Evolutionary conservation across 2,797 vertebrate genomes (phyloP).

Genomic region (Darevskia nairensis): DNA sequence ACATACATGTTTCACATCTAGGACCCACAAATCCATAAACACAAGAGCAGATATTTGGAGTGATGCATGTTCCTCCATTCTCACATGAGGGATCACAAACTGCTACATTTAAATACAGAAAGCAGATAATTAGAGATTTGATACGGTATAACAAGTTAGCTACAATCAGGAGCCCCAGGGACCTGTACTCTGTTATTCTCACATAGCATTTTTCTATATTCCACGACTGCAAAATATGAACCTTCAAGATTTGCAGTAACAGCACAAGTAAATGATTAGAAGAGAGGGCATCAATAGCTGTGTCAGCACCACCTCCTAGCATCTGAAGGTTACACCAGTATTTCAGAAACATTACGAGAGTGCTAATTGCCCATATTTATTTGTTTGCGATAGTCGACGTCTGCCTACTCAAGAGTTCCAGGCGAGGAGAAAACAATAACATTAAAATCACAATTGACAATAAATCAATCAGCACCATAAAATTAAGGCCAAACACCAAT

Average conservation of each 20-base stretch:
- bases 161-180: not conserved
- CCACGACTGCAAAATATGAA: not conserved
- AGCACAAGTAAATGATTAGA: not conserved
- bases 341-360: not conserved
- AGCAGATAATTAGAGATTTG: fast-evolving
- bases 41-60: slow-evolving; percentile 84
- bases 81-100: slow-evolving; percentile 81
- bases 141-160: not conserved
- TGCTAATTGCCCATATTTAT: too few relatives aligned
- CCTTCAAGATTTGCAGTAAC: not conserved
- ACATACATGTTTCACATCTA: slow-evolving; percentile 79
- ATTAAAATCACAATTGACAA: too few relatives aligned
- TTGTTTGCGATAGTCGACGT: too few relatives aligned
- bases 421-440: too few relatives aligned
- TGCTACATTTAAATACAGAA: slow-evolving; percentile 46
- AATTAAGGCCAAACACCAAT: too few relatives aligned
- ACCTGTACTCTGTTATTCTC: not conserved
- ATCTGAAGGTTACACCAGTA: not conserved
- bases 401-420: too few relatives aligned
- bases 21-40: slow-evolving; percentile 85
- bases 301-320: not conserved
- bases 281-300: too few relatives aligned
- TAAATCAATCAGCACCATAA: too few relatives aligned
- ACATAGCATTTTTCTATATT: not conserved
- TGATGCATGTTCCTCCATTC: slow-evolving; percentile 82